Percentiles rank a stretch among this genome's conserved stretches.
Evolutionary conservation across 1,140 invertebrate genomes (phyloP).

Genomic region (Melanaphis sacchari): DNA sequence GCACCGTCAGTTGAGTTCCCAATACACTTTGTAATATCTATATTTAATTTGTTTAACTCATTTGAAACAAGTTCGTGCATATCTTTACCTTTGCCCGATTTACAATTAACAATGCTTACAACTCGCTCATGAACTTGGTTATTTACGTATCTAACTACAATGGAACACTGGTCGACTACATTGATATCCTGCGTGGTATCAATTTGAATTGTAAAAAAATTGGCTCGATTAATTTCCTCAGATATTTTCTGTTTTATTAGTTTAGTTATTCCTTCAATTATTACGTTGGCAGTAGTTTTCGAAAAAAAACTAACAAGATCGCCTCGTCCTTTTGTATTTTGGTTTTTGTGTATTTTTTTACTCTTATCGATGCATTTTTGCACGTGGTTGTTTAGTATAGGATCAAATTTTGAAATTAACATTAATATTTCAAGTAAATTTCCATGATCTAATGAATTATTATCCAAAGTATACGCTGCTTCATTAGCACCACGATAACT

Average conservation of each 20-base stretch:
- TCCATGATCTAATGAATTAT: neutral
- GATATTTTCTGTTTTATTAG: constrained; percentile 18
- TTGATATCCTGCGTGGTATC: neutral
- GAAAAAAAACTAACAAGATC: constrained; percentile 13
- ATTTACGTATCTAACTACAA: constrained; percentile 30
- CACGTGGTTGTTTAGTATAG: neutral
- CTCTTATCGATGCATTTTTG: neutral
- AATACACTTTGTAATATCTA: constrained; percentile 14
- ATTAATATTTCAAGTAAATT: constrained; percentile 20
- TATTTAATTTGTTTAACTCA: neutral
- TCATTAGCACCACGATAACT: constrained; percentile 23
- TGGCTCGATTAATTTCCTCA: neutral
- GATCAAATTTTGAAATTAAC: constrained; percentile 6
- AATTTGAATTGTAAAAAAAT: neutral
- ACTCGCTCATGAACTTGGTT: constrained; percentile 2
- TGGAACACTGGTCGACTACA: neutral
- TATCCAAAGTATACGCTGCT: neutral
- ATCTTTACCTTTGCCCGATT: neutral
- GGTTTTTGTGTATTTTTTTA: neutral
- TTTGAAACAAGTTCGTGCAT: constrained; percentile 8
- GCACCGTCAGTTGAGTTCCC: constrained; percentile 57
- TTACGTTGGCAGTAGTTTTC: neutral
- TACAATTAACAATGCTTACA: neutral
- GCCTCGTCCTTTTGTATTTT: neutral
- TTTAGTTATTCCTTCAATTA: neutral